Evolutionary conservation across 2,888 invertebrate species (phyloP), one percentile per base, ranked within the genome.

Genomic region (Patella ulyssiponensis): DNA sequence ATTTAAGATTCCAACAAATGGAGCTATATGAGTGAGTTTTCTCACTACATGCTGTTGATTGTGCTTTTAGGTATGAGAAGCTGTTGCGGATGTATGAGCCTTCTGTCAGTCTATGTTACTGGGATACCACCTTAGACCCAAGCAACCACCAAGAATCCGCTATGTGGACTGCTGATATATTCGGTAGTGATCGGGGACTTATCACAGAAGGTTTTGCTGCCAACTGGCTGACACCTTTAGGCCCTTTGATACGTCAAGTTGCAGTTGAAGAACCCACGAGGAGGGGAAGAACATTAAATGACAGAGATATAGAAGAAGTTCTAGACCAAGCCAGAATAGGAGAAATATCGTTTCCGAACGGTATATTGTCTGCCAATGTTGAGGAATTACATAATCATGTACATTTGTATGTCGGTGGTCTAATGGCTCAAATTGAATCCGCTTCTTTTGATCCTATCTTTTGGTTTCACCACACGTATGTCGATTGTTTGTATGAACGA

Each of bases 41-140:
- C 33, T 33, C 5, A 33, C 33, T 33, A 44, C 4, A 9, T 44
- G 44, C 44, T 44, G 44, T 44, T 44, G 44, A 44, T 5, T 33
- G 33, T 33, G 33, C 5, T 44, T 44, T 0, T 44, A 88, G 88
- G 71, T 83, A 85, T 79, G 88, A 88, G 77, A 87, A 88, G 80
- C 84, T 87, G n/a, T 78, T 88, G 52, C 80, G 88, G 44, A 84
- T 87, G 77, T 83, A 84, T 77, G 80, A 83, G 33, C 82, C 84
- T 0, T 80, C 75, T 15, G 79, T 87, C 14, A 85, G 85, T 0
- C 69, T 88, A 74, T 85, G 87, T 20, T 88, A 86, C 82, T 88
- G 88, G 88, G 88, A 88, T 80, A 80, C 82, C 17, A 88, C 86
- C 12, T 73, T 87, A 54, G 88, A 88, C 71, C 80, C 84, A 0